Conservation (phyloP, 2,888 invertebrate species). For the Leuctra nigra region DNA sequence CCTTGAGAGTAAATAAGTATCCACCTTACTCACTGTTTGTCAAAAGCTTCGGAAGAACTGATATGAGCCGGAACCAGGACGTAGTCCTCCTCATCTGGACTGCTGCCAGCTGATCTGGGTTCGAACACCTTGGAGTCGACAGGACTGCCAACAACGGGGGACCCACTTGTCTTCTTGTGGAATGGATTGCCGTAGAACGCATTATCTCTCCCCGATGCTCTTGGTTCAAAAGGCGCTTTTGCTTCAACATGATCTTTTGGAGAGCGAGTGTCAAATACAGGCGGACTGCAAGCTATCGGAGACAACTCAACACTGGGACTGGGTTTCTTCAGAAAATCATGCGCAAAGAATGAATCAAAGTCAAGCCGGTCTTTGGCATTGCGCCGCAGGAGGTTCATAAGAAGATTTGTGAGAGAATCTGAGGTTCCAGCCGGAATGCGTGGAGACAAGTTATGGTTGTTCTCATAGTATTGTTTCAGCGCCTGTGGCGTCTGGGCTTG, state of each 20-base stretch:
- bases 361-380: constrained; percentile 93
- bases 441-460: constrained; percentile 82
- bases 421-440: constrained; percentile 95
- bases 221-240: not conserved
- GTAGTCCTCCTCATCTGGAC: constrained; percentile 73
- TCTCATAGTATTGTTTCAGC: constrained; percentile 94
- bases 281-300: constrained; percentile 11
- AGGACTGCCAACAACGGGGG: constrained; percentile 29
- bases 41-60: constrained; percentile 27
- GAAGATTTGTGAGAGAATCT: constrained; percentile 75
- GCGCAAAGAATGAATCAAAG: constrained; percentile 93
- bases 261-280: constrained; percentile 8
- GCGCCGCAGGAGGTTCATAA: constrained; percentile 71
- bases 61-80: constrained; percentile 66
- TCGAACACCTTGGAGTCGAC: not conserved
- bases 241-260: not conserved
- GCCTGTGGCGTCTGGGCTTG: constrained; percentile 97
- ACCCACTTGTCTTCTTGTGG: constrained; percentile 30
- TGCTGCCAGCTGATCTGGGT: constrained; percentile 33
- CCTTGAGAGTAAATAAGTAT: no score
- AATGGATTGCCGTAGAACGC: not conserved
- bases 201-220: not conserved
- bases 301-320: constrained; percentile 3
- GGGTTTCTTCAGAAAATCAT: constrained; percentile 76
- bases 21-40: constrained; percentile 37